phyloP scores from a whole-genome alignment of 2,113 vertebrate genomes.

The Pelobates fuscus region DNA sequence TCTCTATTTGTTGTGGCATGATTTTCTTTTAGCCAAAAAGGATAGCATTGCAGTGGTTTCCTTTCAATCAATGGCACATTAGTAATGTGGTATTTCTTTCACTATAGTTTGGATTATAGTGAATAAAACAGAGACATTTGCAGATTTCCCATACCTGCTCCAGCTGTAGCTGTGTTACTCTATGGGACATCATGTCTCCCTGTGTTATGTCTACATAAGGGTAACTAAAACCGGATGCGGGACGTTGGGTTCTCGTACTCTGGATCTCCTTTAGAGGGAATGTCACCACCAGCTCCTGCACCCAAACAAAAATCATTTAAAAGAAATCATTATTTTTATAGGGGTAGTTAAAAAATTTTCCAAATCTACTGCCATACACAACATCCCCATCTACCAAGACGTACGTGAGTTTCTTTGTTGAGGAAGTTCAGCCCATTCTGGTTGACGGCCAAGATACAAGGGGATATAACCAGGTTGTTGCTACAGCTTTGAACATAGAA shows the following conservation, averaged over 20 bases:
- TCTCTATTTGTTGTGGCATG: too few species aligned
- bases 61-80: too few species aligned
- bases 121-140: too few species aligned
- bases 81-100: too few species aligned
- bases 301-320: background rate
- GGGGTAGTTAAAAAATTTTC: too few species aligned
- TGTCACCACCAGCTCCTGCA: slow-evolving; percentile 81
- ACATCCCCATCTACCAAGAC: slow-evolving; percentile 50
- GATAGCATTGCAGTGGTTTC: too few species aligned
- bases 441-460: slow-evolving; percentile 91
- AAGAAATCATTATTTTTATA: background rate
- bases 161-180: slow-evolving; percentile 88
- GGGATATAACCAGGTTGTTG: slow-evolving; percentile 74
- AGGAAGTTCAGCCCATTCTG: slow-evolving; percentile 94
- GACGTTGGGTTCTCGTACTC: slow-evolving; percentile 86
- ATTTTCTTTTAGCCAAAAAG: too few species aligned
- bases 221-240: slow-evolving; percentile 83
- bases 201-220: slow-evolving; percentile 91
- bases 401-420: slow-evolving; percentile 88
- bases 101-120: too few species aligned
- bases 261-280: slow-evolving; percentile 91
- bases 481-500: slow-evolving; percentile 96
- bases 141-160: slow-evolving; percentile 77
- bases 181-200: slow-evolving; percentile 82
- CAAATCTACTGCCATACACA: background rate